Base-by-base conservation (phyloP, 2,888 invertebrate genomes). In the Caenorhabditis afra region DNA sequence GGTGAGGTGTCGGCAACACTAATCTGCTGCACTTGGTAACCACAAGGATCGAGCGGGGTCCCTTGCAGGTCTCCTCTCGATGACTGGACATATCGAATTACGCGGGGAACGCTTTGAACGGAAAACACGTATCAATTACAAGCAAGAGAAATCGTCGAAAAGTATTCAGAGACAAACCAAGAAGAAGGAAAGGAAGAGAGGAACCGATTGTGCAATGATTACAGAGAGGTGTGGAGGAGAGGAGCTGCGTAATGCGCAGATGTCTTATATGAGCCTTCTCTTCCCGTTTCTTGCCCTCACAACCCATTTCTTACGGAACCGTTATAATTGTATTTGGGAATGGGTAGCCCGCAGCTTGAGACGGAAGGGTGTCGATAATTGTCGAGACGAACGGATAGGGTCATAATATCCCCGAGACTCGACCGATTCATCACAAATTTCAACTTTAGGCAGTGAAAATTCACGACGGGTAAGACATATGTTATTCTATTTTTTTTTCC, bases 291-390 rank as follows among this genome's bases (percentile, higher is more conserved):
- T 29, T 29, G 29, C 29, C 29, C 29, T 29, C 29, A 53, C 37
- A 53, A 57, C 62, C 49, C 55, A 52, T 73, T 73, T 73, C 73
- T 73, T 73, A 77, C 64, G 65, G 70, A 61, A 78, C 71, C 66
- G 78, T 78, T 78, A 78, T 78, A 78, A 78, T 78, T 78, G 78
- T 71, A 78, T 78, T 78, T 78, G 59, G 59, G 47, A 73, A 71
- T 71, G 71, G 62, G 73, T 73, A 50, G 41, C 50, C 64, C 37
- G 58, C 64, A 55, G 65, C 65, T 70, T 23, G 29, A 59, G 52
- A 70, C 52, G 71, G 55, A 20, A 71, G 65, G 61, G 70, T 71
- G 71, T 64, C 62, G 61, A 67, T 78, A 66, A 66, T 71, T 71
- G 71, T 45, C 65, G 29, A 29, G 61, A 64, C 44, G 65, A 59